phyloP scores from a whole-genome alignment of 2,888 invertebrate genomes.

The Pammene fasciana region DNA sequence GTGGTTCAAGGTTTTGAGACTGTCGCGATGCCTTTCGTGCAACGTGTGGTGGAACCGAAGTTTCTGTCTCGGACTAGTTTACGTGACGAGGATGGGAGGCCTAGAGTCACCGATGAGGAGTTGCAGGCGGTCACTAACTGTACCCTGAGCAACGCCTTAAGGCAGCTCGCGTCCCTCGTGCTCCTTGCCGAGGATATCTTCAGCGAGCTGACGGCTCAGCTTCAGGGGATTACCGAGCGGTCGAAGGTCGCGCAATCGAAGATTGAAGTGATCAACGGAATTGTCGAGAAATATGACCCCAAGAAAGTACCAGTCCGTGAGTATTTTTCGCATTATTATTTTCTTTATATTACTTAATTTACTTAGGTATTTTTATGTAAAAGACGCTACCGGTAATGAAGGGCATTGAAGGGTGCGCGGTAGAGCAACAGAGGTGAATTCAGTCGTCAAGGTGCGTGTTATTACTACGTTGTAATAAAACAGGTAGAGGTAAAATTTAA shows the following conservation, averaged over 20 bases:
- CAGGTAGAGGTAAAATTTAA: too few species aligned
- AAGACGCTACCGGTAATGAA: background rate
- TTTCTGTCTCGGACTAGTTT: conserved; percentile 88
- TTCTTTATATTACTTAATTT: too few species aligned
- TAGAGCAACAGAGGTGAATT: background rate
- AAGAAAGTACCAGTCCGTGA: conserved; percentile 97
- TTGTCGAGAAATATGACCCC: conserved; percentile 90
- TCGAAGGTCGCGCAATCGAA: conserved; percentile 88
- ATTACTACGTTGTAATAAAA: too few species aligned
- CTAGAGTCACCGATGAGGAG: conserved; percentile 87
- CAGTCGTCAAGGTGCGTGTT: background rate
- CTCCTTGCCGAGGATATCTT: conserved; percentile 93
- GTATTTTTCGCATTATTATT: conserved; percentile 72
- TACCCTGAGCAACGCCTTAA: conserved; percentile 91
- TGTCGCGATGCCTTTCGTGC: conserved; percentile 92
- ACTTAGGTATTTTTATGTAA: background rate
- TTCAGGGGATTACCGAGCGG: conserved; percentile 88
- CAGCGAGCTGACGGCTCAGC: conserved; percentile 89
- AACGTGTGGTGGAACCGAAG: conserved; percentile 92
- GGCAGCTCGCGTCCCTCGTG: conserved; percentile 93
- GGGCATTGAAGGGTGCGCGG: background rate
- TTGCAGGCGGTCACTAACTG: conserved; percentile 94
- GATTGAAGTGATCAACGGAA: conserved; percentile 87
- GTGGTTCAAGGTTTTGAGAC: conserved; percentile 64
- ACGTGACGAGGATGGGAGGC: conserved; percentile 83